Percentiles rank a stretch among this genome's conserved stretches.
Conservation (phyloP, 2,797 vertebrate species). For the Lindbergichthys nudifrons region DNA sequence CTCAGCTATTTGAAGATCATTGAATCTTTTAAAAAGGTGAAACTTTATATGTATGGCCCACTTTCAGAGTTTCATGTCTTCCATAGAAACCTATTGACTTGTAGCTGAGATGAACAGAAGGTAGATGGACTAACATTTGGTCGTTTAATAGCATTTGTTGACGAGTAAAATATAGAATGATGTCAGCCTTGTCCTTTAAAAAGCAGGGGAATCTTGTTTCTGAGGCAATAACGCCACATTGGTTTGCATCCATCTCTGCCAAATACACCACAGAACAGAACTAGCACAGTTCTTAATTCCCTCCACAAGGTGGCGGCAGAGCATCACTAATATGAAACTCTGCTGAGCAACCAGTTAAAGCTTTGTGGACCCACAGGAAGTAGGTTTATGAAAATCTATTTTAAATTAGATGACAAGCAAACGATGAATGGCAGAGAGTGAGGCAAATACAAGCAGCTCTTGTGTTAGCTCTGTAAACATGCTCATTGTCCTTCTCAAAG, state of each 20-base stretch:
- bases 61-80: background rate
- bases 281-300: background rate
- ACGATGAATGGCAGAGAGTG: conserved; percentile 57
- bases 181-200: conserved; percentile 5
- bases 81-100: too few relatives aligned
- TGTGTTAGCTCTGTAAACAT: conserved; percentile 34
- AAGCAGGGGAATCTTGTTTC: conserved; percentile 22
- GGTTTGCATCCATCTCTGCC: conserved; percentile 58
- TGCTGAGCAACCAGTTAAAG: background rate
- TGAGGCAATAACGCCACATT: conserved; percentile 42
- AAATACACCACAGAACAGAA: background rate
- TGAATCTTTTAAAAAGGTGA: too few relatives aligned
- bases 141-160: conserved; percentile 4
- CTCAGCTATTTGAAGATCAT: too few relatives aligned
- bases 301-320: conserved; percentile 69
- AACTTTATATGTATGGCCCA: too few relatives aligned
- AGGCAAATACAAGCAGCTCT: conserved; percentile 42
- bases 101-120: background rate
- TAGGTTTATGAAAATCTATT: background rate
- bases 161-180: conserved; percentile 17
- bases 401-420: background rate
- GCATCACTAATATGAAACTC: background rate
- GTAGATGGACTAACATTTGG: background rate
- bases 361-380: background rate
- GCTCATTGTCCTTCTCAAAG: conserved; percentile 16